Conservation (phyloP, 2,888 invertebrate species). For the Hypercompe scribonia region DNA sequence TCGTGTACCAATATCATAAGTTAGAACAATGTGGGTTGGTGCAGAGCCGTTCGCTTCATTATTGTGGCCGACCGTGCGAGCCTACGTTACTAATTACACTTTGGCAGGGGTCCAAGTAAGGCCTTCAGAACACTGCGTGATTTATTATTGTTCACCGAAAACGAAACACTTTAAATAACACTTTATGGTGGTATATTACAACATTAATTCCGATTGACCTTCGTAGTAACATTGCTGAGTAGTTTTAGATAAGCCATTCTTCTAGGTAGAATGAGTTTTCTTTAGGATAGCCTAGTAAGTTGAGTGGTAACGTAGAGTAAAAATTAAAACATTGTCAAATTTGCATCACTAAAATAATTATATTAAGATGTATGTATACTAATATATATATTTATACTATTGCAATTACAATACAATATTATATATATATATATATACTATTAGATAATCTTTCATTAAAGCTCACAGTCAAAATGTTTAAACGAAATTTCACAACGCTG, state of each 20-base stretch:
- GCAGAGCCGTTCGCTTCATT: slow-evolving; percentile 67
- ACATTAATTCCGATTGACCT: slow-evolving; percentile 60
- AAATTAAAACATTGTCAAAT: not conserved
- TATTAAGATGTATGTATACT: too few relatives aligned
- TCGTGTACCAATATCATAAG: slow-evolving; percentile 68
- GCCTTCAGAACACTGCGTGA: slow-evolving; percentile 71
- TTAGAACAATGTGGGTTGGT: slow-evolving; percentile 73
- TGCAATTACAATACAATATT: too few relatives aligned
- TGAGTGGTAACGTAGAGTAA: too few relatives aligned
- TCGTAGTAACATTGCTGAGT: slow-evolving; percentile 30
- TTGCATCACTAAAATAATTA: not conserved
- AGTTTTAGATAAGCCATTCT: slow-evolving; percentile 15
- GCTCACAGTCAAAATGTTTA: not conserved
- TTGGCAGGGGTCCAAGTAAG: slow-evolving; percentile 77
- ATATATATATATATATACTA: too few relatives aligned
- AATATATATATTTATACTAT: too few relatives aligned
- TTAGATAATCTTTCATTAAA: not conserved
- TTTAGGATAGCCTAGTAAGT: not conserved
- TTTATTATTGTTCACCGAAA: slow-evolving; percentile 78
- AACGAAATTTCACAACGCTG: not conserved
- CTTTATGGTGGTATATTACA: slow-evolving; percentile 66
- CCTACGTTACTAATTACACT: slow-evolving; percentile 79
- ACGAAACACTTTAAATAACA: slow-evolving; percentile 77
- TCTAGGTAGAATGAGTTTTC: not conserved
- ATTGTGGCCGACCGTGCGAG: slow-evolving; percentile 71